Evolutionary conservation across 2,797 vertebrate genomes (phyloP).

Genomic region (Urosaurus nigricauda): DNA sequence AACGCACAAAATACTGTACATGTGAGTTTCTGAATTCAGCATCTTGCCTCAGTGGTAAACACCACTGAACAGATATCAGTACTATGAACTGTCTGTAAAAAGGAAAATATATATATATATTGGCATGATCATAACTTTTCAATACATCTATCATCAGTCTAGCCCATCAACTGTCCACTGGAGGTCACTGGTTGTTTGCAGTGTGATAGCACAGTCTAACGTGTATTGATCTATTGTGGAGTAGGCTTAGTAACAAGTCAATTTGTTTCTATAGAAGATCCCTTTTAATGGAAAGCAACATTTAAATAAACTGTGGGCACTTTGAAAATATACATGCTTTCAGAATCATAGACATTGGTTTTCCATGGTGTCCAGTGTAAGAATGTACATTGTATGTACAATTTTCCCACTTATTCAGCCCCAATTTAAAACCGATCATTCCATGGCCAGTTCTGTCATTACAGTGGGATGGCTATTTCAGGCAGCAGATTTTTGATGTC

Average conservation of each 20-base stretch:
- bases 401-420: neutral
- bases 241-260: neutral
- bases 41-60: neutral
- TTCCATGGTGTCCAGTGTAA: neutral
- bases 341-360: neutral
- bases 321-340: neutral
- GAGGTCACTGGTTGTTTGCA: constrained; percentile 34
- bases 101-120: neutral
- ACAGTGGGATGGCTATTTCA: neutral
- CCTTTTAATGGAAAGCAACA: neutral
- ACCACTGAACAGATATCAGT: neutral
- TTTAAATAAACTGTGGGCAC: neutral
- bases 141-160: neutral
- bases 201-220: neutral
- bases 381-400: neutral
- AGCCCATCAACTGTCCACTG: constrained; percentile 29
- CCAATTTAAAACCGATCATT: neutral
- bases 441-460: neutral
- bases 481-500: neutral
- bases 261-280: neutral
- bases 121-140: neutral
- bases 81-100: neutral
- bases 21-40: neutral
- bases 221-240: neutral
- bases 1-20: neutral